These are phyloP conservation scores for Rousettus leschenaultii DNA, from an alignment of 2,113 vertebrate genomes.

Conservation along the genomic window DNA sequence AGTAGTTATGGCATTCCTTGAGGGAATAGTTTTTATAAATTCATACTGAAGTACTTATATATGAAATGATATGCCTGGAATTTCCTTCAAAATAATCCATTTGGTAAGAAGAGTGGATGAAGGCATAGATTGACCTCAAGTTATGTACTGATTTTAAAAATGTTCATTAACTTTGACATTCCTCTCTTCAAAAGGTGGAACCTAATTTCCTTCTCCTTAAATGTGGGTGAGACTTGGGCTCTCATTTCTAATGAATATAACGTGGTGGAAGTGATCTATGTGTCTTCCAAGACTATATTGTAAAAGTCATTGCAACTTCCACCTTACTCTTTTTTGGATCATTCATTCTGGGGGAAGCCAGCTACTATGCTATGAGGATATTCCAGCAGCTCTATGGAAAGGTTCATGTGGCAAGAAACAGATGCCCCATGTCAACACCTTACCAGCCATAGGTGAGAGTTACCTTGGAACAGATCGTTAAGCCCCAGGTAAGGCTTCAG, in stretches of 20 bases:
- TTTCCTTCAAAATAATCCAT: neutral
- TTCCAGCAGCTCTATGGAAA: neutral
- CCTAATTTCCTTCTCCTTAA: neutral
- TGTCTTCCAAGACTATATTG: neutral
- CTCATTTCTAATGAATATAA: neutral
- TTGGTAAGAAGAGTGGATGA: neutral
- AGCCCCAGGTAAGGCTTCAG: neutral
- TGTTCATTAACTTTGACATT: neutral
- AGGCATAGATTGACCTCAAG: neutral
- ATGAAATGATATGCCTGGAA: slow-evolving; percentile 5
- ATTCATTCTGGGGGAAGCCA: neutral
- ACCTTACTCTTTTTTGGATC: neutral
- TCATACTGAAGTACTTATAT: neutral
- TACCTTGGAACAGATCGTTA: neutral
- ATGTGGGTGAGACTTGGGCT: neutral
- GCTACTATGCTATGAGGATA: neutral
- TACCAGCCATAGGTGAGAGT: neutral
- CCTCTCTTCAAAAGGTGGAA: neutral
- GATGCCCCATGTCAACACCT: neutral
- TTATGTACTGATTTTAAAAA: neutral
- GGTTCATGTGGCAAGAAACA: neutral
- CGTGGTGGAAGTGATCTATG: neutral
- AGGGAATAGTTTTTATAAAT: neutral
- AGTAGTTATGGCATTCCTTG: neutral
- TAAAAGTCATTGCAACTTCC: neutral